These are phyloP conservation scores for Lasioglossum albipes DNA, from an alignment of 1,140 invertebrate species.

Conservation along the genomic window DNA sequence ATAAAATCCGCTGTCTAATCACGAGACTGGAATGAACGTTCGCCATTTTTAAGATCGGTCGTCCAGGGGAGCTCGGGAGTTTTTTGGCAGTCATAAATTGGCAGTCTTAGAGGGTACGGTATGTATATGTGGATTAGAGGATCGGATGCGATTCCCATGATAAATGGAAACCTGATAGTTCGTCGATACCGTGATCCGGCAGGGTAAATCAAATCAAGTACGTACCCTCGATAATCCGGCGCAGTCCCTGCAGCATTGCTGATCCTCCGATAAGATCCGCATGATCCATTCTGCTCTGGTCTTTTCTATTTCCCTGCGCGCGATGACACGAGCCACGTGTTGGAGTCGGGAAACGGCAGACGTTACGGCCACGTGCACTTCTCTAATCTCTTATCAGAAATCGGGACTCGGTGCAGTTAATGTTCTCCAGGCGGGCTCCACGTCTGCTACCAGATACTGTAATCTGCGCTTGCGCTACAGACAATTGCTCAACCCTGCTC, in stretches of 20 bases:
- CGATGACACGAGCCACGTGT: constrained; percentile 59
- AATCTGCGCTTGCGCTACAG: constrained; percentile 9
- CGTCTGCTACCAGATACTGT: constrained; percentile 8
- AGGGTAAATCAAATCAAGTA: constrained; percentile 51
- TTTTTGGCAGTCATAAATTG: too few relatives aligned
- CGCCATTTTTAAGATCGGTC: too few relatives aligned
- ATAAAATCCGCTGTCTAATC: too few relatives aligned
- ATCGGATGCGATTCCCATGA: constrained; percentile 8
- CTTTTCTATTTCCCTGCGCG: constrained; percentile 62
- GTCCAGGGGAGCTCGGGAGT: too few relatives aligned
- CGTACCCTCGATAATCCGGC: constrained; percentile 36
- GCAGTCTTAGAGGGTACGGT: too few relatives aligned
- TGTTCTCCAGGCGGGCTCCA: constrained; percentile 12
- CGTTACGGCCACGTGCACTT: constrained; percentile 46
- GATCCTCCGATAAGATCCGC: constrained; percentile 47
- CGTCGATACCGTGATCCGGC: neutral
- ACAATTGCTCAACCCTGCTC: neutral
- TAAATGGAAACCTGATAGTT: constrained; percentile 43
- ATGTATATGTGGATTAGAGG: too few relatives aligned
- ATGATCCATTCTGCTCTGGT: constrained; percentile 43
- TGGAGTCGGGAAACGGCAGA: constrained; percentile 24
- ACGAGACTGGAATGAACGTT: too few relatives aligned
- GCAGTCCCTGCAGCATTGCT: constrained; percentile 25
- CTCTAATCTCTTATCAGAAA: constrained; percentile 56
- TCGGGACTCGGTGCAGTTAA: constrained; percentile 36